Conservation (phyloP, 2,888 invertebrate genomes). For the Pandemis heparana region DNA sequence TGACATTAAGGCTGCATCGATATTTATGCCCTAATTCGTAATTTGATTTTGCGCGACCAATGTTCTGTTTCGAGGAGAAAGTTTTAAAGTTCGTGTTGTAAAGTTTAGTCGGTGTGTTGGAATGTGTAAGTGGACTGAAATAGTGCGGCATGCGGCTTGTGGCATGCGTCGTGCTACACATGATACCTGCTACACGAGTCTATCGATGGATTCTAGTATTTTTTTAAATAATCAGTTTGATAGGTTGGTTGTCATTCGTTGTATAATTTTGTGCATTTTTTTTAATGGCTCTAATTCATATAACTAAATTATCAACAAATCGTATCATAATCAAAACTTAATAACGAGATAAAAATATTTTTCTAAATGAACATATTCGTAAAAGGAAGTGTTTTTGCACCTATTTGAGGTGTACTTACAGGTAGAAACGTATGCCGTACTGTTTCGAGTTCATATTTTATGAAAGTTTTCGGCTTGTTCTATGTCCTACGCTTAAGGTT, state of each 20-base stretch:
- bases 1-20: too few relatives aligned
- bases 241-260: too few relatives aligned
- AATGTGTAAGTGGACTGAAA: conserved; percentile 50
- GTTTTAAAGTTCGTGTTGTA: conserved; percentile 50
- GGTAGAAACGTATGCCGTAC: neutral
- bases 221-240: too few relatives aligned
- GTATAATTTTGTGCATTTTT: too few relatives aligned
- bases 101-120: conserved; percentile 65
- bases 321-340: too few relatives aligned
- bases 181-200: neutral
- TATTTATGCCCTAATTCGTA: neutral
- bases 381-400: too few relatives aligned
- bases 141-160: neutral
- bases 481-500: conserved; percentile 67
- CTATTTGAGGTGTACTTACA: neutral
- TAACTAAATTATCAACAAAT: too few relatives aligned
- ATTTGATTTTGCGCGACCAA: neutral
- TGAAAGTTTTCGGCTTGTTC: conserved; percentile 58
- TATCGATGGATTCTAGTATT: too few relatives aligned
- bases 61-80: neutral
- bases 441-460: neutral
- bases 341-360: too few relatives aligned
- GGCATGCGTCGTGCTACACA: conserved; percentile 1
- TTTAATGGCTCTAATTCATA: too few relatives aligned
- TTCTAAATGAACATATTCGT: too few relatives aligned